Evolutionary conservation across 2,888 invertebrate species (phyloP), one percentile per base, ranked within the genome.

Genomic region (Tinea pellionella): DNA sequence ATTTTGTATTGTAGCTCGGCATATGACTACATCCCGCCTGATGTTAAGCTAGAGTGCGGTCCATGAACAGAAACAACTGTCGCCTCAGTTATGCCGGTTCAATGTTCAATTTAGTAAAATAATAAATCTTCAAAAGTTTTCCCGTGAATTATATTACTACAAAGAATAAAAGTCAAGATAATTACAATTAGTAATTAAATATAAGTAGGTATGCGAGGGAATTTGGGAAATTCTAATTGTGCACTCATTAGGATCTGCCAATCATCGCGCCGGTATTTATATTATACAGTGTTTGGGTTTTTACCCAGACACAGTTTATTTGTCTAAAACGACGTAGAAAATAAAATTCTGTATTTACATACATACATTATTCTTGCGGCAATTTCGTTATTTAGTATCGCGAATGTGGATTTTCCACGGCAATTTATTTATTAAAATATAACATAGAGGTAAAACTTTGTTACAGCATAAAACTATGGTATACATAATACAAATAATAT

Each of bases 211-310:
- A 42, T 47, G 2, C 47, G 47, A 47, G 47, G 47, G 47, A 16
- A 47, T 47, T 47, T 47, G 47, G 47, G 47, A 16, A 47, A 47
- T 16, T 47, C 47, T 47, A 47, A 47, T 47, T 16, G 47, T 37
- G 37, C n/a, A 12, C 37, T 47, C 47, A 47, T 47, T 47, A 16
- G 47, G 15, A 47, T 13, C 15, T 47, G 47, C 47, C 47, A 47
- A 47, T 47, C 47, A 47, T 16, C 47, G 47, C 47, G 16, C 13
- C 12, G 41, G 41, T 41, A 41, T 41, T 41, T 41, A 13, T 41
- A 41, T 24, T 3, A 2, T 8, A 3, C 2, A 4, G 3, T 16
- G 8, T 2, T 16, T 47, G 47, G 47, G 47, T 47, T 47, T 47
- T 47, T 47, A 47, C 47, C 47, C 15, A 47, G 47, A 47, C 30